phyloP scores from a whole-genome alignment of 1,140 invertebrate genomes.

The Caerostris extrusa region DNA sequence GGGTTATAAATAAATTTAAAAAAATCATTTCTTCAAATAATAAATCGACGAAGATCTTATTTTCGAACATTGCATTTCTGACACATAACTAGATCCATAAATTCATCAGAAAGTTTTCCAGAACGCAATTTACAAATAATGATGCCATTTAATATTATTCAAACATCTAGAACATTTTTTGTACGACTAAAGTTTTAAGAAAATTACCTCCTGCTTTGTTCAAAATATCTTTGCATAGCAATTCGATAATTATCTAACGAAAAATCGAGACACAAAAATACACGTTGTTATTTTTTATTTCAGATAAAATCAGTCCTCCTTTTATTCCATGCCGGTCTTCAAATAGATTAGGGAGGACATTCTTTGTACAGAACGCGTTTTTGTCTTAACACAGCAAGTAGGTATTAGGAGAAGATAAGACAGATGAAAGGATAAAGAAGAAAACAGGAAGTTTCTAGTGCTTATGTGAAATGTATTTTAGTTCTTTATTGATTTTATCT shows the following conservation, averaged over 20 bases:
- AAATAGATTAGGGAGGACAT: neutral
- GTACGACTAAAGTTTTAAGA: too few relatives aligned
- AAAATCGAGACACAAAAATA: neutral
- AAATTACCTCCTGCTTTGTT: neutral
- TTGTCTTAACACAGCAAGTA: neutral
- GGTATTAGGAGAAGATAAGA: neutral
- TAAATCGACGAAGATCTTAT: too few relatives aligned
- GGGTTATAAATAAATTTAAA: too few relatives aligned
- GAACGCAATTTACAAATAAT: neutral
- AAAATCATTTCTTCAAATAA: too few relatives aligned
- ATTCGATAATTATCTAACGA: constrained; percentile 4
- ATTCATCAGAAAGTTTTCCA: too few relatives aligned
- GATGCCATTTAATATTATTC: neutral
- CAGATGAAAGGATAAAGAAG: too few relatives aligned
- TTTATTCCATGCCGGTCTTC: neutral
- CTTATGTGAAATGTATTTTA: too few relatives aligned
- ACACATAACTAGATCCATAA: too few relatives aligned
- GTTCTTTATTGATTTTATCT: too few relatives aligned
- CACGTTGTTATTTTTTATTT: neutral
- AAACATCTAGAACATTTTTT: too few relatives aligned
- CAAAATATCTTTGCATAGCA: neutral
- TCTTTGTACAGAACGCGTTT: neutral
- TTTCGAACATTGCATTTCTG: too few relatives aligned
- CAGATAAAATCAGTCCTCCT: neutral
- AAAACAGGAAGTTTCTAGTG: too few relatives aligned